Conservation (phyloP, 2,113 vertebrate genomes). For the Atrichornis clamosus region DNA sequence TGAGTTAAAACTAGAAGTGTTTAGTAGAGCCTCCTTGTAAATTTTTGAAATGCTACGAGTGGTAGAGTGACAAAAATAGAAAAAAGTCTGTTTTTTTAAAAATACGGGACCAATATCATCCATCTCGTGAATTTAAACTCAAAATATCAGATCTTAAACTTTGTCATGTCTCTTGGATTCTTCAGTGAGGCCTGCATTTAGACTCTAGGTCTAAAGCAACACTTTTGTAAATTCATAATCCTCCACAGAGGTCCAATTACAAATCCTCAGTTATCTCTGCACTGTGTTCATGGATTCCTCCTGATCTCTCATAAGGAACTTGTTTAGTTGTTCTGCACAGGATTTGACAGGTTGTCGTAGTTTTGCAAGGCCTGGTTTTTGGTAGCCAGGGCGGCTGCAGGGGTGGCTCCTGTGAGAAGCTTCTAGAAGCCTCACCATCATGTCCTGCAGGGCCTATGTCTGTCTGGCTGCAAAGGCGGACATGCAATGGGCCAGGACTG, state of each 20-base stretch:
- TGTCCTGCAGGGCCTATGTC: too few relatives aligned
- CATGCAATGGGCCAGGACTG: too few relatives aligned
- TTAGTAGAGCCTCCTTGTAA: not conserved
- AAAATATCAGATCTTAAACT: not conserved
- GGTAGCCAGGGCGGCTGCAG: too few relatives aligned
- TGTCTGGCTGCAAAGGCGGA: too few relatives aligned
- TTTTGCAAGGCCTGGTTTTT: too few relatives aligned
- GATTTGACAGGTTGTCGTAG: too few relatives aligned
- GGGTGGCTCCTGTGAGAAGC: too few relatives aligned
- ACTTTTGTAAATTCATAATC: not conserved
- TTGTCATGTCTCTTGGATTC: not conserved
- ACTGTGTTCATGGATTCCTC: not conserved
- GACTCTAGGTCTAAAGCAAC: not conserved
- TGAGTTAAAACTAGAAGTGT: not conserved
- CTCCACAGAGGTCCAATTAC: not conserved
- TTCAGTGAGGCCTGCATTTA: not conserved
- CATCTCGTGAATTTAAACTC: not conserved
- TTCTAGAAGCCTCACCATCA: too few relatives aligned
- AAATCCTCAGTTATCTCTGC: not conserved
- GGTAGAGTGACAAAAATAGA: not conserved
- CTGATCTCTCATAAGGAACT: not conserved
- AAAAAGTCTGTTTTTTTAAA: not conserved
- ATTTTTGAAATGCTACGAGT: not conserved
- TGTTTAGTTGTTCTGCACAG: not conserved
- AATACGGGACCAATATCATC: not conserved